These are phyloP conservation scores for Xenus cinereus DNA, from an alignment of 2,113 vertebrate species.

Conservation along the genomic window DNA sequence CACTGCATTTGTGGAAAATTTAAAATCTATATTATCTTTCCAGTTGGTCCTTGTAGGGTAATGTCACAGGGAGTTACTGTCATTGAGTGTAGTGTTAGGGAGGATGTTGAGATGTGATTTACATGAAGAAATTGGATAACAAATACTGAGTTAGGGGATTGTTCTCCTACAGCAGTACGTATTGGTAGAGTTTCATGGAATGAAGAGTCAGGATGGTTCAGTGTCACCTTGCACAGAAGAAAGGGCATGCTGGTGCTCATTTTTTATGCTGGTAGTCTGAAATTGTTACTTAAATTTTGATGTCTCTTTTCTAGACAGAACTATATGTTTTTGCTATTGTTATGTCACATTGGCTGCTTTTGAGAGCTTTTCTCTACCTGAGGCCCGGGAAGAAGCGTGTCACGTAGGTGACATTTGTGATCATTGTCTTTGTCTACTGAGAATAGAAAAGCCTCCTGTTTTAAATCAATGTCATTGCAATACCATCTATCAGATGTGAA, in stretches of 20 bases:
- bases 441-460: background rate
- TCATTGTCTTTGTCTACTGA: background rate
- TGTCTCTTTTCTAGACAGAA: background rate
- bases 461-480: slow-evolving; percentile 4
- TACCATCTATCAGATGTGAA: background rate
- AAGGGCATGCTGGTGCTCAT: rapidly evolving
- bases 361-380: background rate
- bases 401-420: background rate
- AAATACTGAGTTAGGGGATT: background rate
- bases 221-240: background rate
- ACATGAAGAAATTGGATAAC: background rate
- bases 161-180: rapidly evolving
- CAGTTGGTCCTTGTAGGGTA: background rate
- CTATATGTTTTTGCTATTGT: background rate
- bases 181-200: background rate
- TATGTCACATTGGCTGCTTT: background rate
- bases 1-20: background rate
- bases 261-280: background rate
- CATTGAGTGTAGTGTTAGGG: background rate
- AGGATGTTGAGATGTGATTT: background rate
- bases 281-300: background rate
- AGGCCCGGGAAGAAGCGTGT: background rate
- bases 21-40: background rate
- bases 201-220: background rate
- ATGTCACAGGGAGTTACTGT: background rate